Evolutionary conservation across 2,797 vertebrate species (phyloP).

Genomic region (Mormyrops attenuatus): DNA sequence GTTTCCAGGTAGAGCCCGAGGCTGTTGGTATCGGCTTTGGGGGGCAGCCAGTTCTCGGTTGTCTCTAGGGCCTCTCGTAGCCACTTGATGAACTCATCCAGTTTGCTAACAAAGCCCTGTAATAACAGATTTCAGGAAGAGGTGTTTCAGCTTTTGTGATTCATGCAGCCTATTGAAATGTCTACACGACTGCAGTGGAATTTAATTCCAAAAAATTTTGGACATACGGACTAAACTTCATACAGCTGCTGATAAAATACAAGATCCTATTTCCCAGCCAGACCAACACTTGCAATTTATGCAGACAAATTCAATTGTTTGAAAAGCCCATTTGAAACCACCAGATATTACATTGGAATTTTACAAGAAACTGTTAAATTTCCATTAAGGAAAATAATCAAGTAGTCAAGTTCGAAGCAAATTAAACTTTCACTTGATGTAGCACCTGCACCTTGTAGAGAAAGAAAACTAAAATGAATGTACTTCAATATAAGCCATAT

Average conservation of each 20-base stretch:
- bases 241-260: not conserved
- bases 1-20: conserved; percentile 92
- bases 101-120: conserved; percentile 86
- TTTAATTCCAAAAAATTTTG: not conserved
- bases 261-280: not conserved
- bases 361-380: not conserved
- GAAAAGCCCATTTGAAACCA: conserved; percentile 10
- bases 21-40: conserved; percentile 77
- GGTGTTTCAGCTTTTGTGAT: not conserved
- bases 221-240: not conserved
- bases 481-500: conserved; percentile 18
- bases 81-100: conserved; percentile 94
- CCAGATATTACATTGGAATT: conserved; percentile 10
- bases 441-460: not conserved
- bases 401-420: conserved; percentile 1
- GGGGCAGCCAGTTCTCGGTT: conserved; percentile 93
- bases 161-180: not conserved
- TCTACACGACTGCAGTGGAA: not conserved
- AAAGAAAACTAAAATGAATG: conserved; percentile 10
- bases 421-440: conserved; percentile 11
- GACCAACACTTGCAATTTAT: not conserved
- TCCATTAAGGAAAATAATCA: not conserved
- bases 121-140: conserved; percentile 4
- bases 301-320: conserved; percentile 2
- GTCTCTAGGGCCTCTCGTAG: conserved; percentile 86